Conservation (phyloP, 2,888 invertebrate species). For the Caradrina clavipalpis region DNA sequence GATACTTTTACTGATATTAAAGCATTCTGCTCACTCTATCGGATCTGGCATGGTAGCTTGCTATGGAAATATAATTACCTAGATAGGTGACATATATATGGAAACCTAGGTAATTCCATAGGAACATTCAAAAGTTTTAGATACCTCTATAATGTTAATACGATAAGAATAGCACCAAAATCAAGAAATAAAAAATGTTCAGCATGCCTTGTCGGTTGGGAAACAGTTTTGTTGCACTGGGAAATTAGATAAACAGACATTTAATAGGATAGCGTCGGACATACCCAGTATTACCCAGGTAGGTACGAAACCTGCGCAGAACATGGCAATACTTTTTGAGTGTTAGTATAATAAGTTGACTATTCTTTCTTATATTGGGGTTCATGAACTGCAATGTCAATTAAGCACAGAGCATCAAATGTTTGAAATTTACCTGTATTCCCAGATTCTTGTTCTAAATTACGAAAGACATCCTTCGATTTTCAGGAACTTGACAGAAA, state of each 20-base stretch:
- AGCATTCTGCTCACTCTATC: background rate
- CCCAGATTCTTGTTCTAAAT: background rate
- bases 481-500: conserved; percentile 42
- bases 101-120: background rate
- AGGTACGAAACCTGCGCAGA: conserved; percentile 8
- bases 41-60: background rate
- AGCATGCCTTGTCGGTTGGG: background rate
- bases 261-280: background rate
- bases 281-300: background rate
- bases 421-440: conserved; percentile 31
- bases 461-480: conserved; percentile 18
- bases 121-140: background rate
- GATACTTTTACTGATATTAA: background rate
- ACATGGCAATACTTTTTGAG: conserved; percentile 44
- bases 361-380: background rate
- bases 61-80: background rate
- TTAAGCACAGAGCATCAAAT: background rate
- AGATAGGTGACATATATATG: too few species aligned
- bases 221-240: background rate
- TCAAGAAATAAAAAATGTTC: background rate
- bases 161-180: background rate
- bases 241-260: background rate
- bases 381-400: background rate
- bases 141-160: background rate
- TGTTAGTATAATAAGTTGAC: background rate